These are phyloP conservation scores for Thamnaconus septentrionalis DNA, from an alignment of 2,113 vertebrate genomes.

Conservation along the genomic window DNA sequence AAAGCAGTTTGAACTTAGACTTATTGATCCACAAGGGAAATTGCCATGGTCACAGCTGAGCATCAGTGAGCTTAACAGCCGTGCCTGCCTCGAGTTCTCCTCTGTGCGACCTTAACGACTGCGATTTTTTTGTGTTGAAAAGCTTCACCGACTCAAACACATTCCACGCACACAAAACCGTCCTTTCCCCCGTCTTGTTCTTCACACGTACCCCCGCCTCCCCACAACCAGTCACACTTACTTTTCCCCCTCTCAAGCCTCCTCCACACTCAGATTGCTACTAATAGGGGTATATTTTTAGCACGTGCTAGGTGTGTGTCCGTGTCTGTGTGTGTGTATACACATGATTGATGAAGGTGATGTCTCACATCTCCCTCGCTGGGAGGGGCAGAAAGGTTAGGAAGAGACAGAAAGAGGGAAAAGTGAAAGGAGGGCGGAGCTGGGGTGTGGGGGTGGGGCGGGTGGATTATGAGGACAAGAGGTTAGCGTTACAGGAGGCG, in stretches of 20 bases:
- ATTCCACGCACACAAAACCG: neutral
- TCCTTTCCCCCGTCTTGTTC: conserved; percentile 2
- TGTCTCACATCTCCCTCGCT: conserved; percentile 63
- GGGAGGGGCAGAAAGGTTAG: conserved; percentile 16
- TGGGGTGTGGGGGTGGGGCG: neutral
- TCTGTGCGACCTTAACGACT: too few species aligned
- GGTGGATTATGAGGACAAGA: conserved; percentile 6
- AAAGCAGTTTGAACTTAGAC: too few species aligned
- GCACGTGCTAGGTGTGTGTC: conserved; percentile 58
- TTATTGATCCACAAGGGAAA: too few species aligned
- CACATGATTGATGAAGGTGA: conserved; percentile 75
- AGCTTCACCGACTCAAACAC: neutral
- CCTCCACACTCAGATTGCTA: conserved; percentile 54
- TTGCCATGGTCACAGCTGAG: too few species aligned
- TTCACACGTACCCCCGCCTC: conserved; percentile 7
- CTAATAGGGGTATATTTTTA: conserved; percentile 80
- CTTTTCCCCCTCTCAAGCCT: conserved; percentile 21
- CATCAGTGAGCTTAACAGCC: too few species aligned
- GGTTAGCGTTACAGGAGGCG: conserved; percentile 13
- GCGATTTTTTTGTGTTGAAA: neutral
- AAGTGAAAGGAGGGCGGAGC: too few species aligned
- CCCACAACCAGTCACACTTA: conserved; percentile 40
- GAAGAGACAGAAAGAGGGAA: conserved; percentile 33
- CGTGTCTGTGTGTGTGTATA: conserved; percentile 59
- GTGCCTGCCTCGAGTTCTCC: too few species aligned